Base-by-base conservation (phyloP, 2,888 invertebrate species). In the Drosophila recens region DNA sequence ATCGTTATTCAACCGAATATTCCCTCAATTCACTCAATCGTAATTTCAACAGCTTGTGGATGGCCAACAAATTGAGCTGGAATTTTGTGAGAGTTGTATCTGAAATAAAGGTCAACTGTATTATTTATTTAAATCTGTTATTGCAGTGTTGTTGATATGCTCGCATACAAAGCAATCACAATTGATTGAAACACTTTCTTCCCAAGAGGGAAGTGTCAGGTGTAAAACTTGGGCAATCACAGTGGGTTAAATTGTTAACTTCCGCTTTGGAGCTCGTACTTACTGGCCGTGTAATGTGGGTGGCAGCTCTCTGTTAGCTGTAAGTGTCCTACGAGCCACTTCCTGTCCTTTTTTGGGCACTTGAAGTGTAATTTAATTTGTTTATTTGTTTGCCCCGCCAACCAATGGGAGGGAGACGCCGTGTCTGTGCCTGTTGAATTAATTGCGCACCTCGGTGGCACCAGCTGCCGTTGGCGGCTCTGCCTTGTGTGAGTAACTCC, bases 341-440 rank as follows among this genome's bases (percentile, higher is more conserved):
- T 80, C 73, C 80, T 69, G 77, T 69, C 52, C 59, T 56, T 66
- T 71, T 71, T 57, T 56, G 58, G 38, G 36, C 63, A 73, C 87
- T 84, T 72, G 67, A 87, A 82, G 69, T 84, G 82, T 82, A 87
- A 87, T 87, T 89, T 87, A 89, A 87, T 87, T 89, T 89, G 89
- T 84, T 89, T 84, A 85, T 84, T 87, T 87, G 87, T 72, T 61
- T 67, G 75, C 15, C 17, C 8, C 15, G 17, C 40, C 38, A 8
- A n/a, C 38, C 15, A 38, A 6, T 34, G 34, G 34, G 11, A 4
- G 4, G 34, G 9, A 68, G 46, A 42, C 56, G 51, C 51, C 65
- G 5, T 27, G 27, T 27, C 23, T 27, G 66, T 43, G 67, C 76
- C 76, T 76, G 61, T 51, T 78, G 69, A 84, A 84, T 83, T 84